These are phyloP conservation scores for Luperina nickerlii DNA, from an alignment of 2,888 invertebrate genomes.

Conservation along the genomic window DNA sequence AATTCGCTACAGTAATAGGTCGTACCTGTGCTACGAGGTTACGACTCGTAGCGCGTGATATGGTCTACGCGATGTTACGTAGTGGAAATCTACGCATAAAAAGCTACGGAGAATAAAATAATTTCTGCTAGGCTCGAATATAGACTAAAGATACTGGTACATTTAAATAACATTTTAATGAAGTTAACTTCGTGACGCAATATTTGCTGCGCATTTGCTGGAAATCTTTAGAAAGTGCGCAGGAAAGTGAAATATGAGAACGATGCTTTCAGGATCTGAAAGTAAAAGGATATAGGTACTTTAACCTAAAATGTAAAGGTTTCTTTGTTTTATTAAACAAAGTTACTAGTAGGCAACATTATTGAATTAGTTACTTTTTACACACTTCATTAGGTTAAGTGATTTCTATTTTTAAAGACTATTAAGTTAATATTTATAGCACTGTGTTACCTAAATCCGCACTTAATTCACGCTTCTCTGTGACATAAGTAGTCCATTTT, in stretches of 20 bases:
- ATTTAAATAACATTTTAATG: not conserved
- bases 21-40: not conserved
- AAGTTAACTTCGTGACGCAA: not conserved
- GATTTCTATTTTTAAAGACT: not conserved
- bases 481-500: no score
- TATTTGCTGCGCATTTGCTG: not conserved
- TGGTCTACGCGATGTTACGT: not conserved
- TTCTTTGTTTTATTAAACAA: not conserved
- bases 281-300: not conserved
- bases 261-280: conserved; percentile 55
- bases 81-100: not conserved
- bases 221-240: conserved; percentile 38
- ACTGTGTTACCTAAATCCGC: no score
- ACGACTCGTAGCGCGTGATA: not conserved
- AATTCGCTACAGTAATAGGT: not conserved
- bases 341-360: not conserved
- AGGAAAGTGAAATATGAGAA: conserved; percentile 53
- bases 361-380: not conserved
- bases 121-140: not conserved
- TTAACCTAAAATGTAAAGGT: not conserved
- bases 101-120: not conserved
- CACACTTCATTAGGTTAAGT: not conserved
- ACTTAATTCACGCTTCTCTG: no score
- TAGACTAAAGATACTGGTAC: not conserved
- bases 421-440: not conserved